A percentile compares a stretch with the other conserved stretches of the same genome.
phyloP scores from a whole-genome alignment of 2,797 vertebrate genomes.

The Sphenodon punctatus region DNA sequence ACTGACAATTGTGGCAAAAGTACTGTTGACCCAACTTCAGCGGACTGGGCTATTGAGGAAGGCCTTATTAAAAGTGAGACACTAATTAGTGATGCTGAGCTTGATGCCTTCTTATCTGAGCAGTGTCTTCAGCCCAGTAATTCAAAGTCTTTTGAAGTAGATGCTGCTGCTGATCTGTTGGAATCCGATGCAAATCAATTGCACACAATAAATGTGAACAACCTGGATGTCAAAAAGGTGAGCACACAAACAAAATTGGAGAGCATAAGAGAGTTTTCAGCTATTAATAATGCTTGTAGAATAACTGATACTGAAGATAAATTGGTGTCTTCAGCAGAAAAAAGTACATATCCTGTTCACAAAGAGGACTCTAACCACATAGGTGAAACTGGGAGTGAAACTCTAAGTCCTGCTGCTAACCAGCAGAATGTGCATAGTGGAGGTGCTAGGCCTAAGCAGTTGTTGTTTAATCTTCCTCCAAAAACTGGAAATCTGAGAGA shows the following conservation, averaged over 20 bases:
- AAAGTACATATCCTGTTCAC: not conserved
- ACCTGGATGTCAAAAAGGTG: slow-evolving; percentile 8
- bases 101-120: slow-evolving; percentile 90
- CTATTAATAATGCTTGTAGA: not conserved
- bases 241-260: slow-evolving; percentile 19
- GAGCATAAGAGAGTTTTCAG: not conserved
- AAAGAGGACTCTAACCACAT: not conserved
- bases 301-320: slow-evolving; percentile 1
- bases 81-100: slow-evolving; percentile 89
- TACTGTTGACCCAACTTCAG: slow-evolving; percentile 45
- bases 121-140: slow-evolving; percentile 71
- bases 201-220: slow-evolving; percentile 2
- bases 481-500: slow-evolving; percentile 61
- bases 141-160: slow-evolving; percentile 55
- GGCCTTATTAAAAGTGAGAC: slow-evolving; percentile 73
- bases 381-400: slow-evolving; percentile 31
- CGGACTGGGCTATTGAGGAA: slow-evolving; percentile 78
- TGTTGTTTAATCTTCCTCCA: slow-evolving; percentile 71
- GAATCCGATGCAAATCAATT: slow-evolving; percentile 20
- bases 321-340: slow-evolving; percentile 21
- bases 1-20: not conserved
- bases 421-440: slow-evolving; percentile 71
- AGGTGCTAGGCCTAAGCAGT: slow-evolving; percentile 89
- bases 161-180: not conserved
- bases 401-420: slow-evolving; percentile 3